A percentile compares a stretch with the other conserved stretches of the same genome.
Conservation (phyloP, 2,888 invertebrate genomes). For the Xestobium rufovillosum region DNA sequence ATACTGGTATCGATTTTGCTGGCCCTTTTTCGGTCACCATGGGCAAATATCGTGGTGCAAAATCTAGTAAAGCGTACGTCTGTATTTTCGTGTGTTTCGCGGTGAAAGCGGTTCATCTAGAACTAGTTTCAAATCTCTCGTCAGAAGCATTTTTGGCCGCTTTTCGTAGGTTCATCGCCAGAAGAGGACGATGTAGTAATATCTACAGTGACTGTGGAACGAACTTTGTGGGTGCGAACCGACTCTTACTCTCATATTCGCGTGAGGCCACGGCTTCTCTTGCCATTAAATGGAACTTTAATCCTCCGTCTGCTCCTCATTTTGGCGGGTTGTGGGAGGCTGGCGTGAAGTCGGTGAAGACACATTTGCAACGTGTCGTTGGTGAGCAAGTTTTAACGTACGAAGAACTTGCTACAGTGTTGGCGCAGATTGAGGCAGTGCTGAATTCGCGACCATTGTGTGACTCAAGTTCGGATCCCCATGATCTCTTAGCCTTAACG, state of each 20-base stretch:
- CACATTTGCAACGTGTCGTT: background rate
- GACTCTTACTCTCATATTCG: background rate
- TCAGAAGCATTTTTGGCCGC: slow-evolving; percentile 1
- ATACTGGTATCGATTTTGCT: slow-evolving; percentile 2
- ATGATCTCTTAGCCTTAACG: background rate
- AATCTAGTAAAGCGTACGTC: background rate
- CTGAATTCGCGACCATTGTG: background rate
- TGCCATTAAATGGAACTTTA: slow-evolving; percentile 1
- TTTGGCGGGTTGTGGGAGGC: too few species aligned
- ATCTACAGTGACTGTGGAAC: slow-evolving; percentile 1
- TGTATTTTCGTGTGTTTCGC: background rate
- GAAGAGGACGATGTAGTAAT: background rate
- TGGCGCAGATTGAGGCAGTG: slow-evolving; percentile 1
- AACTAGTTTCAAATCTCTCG: slow-evolving; percentile 4
- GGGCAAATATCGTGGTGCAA: background rate
- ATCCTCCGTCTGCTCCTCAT: too few species aligned
- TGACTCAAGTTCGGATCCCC: too few species aligned
- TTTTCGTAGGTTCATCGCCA: background rate
- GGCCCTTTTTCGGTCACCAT: background rate
- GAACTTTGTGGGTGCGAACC: slow-evolving; percentile 4
- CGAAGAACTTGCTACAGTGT: background rate
- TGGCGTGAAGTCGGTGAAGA: background rate
- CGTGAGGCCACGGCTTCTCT: background rate
- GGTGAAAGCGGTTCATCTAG: background rate
- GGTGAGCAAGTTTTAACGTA: background rate